Conservation (phyloP, 1,140 invertebrate genomes). For the Calosoma granatense region DNA sequence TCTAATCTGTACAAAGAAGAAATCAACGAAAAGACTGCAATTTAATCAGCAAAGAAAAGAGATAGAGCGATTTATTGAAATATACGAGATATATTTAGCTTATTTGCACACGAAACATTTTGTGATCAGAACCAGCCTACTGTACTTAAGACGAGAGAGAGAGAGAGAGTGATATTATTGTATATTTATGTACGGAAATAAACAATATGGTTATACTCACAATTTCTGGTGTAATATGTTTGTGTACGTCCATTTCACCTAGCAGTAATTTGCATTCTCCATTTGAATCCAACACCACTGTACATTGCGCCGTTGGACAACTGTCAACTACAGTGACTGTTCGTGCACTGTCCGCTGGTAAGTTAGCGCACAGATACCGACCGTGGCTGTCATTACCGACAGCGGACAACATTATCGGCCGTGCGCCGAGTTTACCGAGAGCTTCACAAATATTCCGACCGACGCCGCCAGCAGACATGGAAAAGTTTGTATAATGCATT, state of each 20-base stretch:
- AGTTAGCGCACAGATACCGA: constrained; percentile 34
- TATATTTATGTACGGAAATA: no score
- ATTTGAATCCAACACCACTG: constrained; percentile 53
- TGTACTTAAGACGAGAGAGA: not conserved
- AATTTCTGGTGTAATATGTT: constrained; percentile 52
- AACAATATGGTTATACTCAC: constrained; percentile 34
- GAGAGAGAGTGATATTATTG: constrained; percentile 5
- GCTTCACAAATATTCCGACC: constrained; percentile 85
- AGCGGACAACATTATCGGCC: constrained; percentile 64
- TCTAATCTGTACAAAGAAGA: no score
- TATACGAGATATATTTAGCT: no score
- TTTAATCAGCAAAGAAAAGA: no score
- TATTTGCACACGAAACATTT: not conserved
- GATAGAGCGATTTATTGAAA: no score
- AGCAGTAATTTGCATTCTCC: constrained; percentile 72
- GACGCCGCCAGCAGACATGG: constrained; percentile 72
- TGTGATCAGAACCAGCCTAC: constrained; percentile 4
- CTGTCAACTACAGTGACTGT: constrained; percentile 33
- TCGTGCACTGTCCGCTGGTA: constrained; percentile 27
- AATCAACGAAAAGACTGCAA: no score
- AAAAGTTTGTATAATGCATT: constrained; percentile 55
- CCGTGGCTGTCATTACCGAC: constrained; percentile 63
- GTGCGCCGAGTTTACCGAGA: constrained; percentile 56
- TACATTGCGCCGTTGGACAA: constrained; percentile 58
- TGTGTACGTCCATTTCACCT: constrained; percentile 75